Evolutionary conservation across 2,113 vertebrate species (phyloP), one percentile per base, ranked within the genome.

Genomic region (Sialia sialis): DNA sequence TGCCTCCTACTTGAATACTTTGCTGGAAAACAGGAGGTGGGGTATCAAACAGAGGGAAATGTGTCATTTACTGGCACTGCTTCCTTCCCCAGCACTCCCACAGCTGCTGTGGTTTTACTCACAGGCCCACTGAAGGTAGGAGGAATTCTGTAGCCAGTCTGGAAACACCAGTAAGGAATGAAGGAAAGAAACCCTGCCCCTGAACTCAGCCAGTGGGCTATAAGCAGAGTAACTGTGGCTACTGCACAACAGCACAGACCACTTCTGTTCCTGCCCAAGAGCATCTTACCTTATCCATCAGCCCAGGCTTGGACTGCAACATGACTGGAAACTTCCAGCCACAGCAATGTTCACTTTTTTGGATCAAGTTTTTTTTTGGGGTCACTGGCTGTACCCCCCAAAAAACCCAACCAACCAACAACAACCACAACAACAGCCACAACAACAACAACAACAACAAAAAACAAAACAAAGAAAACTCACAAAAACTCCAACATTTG

Each of bases 221-320:
- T 38, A 58, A 77, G 17, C 38, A 88, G 87, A 79, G 78, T 34
- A 9, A 12, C 70, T 90, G 63, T 76, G 59, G 63, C 79, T 38
- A 55, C 58, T 6, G 3, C 34, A 16, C 70, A 69, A 69, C 52
- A 76, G 67, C 48, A 87, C 52, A 84, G 54, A 87, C 63, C 27
- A 55, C 36, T 79, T 82, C 32, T 87, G 56, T 75, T 95, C 79
- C 73, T 78, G 62, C 67, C 49, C 78, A 86, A 59, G 43, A 62
- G 59, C 55, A 67, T 92, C 79, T 88, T 92, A 84, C 90, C 63
- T 92, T 9, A 8, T 85, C 34, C 79, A 92, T 92, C 79, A 96
- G 75, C 29, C 34, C 23, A 68, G 39, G 18, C 51, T 87, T 80
- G 70, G 49, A 66, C 70, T 83, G 32, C 58, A 91, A 27, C 22